Evolutionary conservation across 2,797 vertebrate genomes (phyloP).

Genomic region (Sebastes vulpes): DNA sequence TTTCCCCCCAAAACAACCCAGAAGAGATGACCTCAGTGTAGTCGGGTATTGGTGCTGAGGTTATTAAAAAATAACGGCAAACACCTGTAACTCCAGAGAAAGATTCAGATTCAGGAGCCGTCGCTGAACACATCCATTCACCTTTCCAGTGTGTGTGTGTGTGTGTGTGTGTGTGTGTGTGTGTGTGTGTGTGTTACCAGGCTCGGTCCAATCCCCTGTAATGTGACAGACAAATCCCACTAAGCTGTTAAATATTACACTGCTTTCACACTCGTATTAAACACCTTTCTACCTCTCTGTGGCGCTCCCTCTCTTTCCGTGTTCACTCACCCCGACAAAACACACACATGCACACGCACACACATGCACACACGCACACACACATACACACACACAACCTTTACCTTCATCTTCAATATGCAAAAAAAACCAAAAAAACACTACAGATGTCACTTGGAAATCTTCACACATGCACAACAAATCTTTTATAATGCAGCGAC

Average conservation of each 20-base stretch:
- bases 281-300: slow-evolving; percentile 65
- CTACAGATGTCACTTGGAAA: slow-evolving; percentile 55
- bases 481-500: slow-evolving; percentile 52
- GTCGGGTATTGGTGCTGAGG: neutral
- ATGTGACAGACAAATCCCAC: slow-evolving; percentile 80
- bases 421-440: slow-evolving; percentile 56
- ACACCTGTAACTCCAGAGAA: slow-evolving; percentile 8
- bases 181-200: slow-evolving; percentile 19
- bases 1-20: neutral
- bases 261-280: slow-evolving; percentile 75
- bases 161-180: slow-evolving; percentile 31
- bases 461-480: slow-evolving; percentile 50
- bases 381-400: slow-evolving; percentile 21
- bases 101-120: slow-evolving; percentile 44
- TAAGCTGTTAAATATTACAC: slow-evolving; percentile 81
- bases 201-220: slow-evolving; percentile 65
- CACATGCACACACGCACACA: neutral
- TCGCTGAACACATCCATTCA: slow-evolving; percentile 37
- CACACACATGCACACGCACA: neutral
- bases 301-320: neutral
- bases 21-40: neutral
- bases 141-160: slow-evolving; percentile 36
- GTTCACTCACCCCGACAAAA: slow-evolving; percentile 4
- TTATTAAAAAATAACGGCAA: neutral
- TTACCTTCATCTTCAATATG: slow-evolving; percentile 46